phyloP scores from a whole-genome alignment of 2,113 vertebrate genomes.

The Girardinichthys multiradiatus region DNA sequence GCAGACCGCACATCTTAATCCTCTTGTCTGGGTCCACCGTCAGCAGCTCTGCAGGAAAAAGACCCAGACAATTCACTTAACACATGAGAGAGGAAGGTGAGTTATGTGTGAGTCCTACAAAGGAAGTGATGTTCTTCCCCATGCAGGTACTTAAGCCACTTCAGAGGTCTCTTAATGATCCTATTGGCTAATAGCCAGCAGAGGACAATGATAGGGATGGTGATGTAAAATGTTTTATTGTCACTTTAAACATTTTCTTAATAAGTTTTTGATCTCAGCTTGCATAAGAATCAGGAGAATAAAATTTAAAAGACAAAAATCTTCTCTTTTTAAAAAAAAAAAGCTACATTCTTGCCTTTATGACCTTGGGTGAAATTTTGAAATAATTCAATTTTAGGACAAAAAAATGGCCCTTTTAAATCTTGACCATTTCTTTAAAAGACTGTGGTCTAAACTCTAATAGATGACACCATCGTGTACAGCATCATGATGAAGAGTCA shows the following conservation, averaged over 20 bases:
- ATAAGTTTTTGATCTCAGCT: background rate
- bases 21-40: slow-evolving; percentile 98
- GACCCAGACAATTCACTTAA: slow-evolving; percentile 20
- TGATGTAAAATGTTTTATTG: background rate
- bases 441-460: background rate
- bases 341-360: no score
- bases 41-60: slow-evolving; percentile 86
- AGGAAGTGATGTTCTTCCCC: slow-evolving; percentile 21
- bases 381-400: no score
- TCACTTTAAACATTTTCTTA: background rate
- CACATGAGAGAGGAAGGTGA: background rate
- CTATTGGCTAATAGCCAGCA: background rate
- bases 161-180: background rate
- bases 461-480: background rate
- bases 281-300: background rate
- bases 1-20: slow-evolving; percentile 96
- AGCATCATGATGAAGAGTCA: background rate
- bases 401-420: no score
- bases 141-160: background rate
- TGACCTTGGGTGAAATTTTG: no score
- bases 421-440: background rate
- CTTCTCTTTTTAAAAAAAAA: no score
- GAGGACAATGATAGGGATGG: background rate
- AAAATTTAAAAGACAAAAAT: background rate
- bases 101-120: background rate